These are phyloP conservation scores for Strigamia crassipes DNA, from an alignment of 2,888 invertebrate species.

Conservation along the genomic window DNA sequence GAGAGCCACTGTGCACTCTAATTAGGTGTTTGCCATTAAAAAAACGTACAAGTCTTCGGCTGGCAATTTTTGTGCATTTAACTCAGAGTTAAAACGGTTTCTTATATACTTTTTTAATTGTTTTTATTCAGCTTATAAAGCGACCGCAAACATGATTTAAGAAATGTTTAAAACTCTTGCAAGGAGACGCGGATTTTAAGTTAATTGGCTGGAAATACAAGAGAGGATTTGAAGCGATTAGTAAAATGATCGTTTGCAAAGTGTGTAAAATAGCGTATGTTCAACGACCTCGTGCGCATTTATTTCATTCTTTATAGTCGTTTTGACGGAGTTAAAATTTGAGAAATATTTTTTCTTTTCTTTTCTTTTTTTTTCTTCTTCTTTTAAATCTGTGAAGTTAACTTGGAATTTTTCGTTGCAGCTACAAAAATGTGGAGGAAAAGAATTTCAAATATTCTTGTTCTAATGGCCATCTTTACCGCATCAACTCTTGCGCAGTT, in stretches of 20 bases:
- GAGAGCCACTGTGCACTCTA: not conserved
- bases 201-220: conserved; percentile 38
- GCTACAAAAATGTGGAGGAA: not conserved
- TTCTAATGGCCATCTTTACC: not conserved
- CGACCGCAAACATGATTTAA: conserved; percentile 38
- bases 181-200: not conserved
- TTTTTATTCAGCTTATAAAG: conserved; percentile 13
- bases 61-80: not conserved
- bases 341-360: not conserved
- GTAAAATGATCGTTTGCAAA: conserved; percentile 38
- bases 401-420: not conserved
- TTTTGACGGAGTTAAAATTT: not conserved
- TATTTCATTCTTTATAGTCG: not conserved
- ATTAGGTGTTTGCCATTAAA: not conserved
- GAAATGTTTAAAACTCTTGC: conserved; percentile 32
- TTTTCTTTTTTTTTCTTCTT: not conserved
- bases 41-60: not conserved
- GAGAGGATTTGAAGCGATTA: conserved; percentile 38
- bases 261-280: conserved; percentile 13
- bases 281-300: conserved; percentile 20
- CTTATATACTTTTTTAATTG: not conserved
- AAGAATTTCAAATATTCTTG: conserved; percentile 13
- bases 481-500: not conserved
- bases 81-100: not conserved
- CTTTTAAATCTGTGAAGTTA: not conserved